phyloP scores from a whole-genome alignment of 2,888 invertebrate genomes.

The Acleris cristana region DNA sequence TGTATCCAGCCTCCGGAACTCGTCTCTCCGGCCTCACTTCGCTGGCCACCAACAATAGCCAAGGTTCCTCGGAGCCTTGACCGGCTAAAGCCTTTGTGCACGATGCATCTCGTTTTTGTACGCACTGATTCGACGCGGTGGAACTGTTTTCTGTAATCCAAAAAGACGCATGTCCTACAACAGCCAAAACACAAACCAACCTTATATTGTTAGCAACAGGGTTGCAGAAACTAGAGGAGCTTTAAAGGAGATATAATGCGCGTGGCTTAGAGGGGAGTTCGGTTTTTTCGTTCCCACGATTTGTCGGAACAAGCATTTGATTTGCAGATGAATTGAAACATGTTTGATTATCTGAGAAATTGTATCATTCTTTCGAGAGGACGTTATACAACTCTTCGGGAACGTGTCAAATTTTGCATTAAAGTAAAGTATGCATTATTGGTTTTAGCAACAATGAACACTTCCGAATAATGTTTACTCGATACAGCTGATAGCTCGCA shows the following conservation, averaged over 20 bases:
- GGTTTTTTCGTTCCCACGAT: conserved; percentile 39
- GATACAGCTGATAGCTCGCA: no score
- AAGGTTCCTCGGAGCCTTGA: conserved; percentile 10
- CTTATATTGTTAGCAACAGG: no score
- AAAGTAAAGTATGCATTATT: no score
- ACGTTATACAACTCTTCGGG: no score
- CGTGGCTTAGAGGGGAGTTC: not conserved
- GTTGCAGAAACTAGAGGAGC: no score
- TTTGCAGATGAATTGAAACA: conserved; percentile 3
- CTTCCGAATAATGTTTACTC: no score
- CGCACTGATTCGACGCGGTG: conserved; percentile 27
- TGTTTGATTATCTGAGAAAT: not conserved
- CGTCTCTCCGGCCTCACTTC: conserved; percentile 11
- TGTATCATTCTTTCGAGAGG: not conserved
- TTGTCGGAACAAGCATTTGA: conserved; percentile 10
- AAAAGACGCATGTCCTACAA: no score
- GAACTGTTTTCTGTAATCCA: not conserved
- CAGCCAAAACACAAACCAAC: no score
- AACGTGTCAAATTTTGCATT: no score
- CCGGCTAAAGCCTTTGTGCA: conserved; percentile 11
- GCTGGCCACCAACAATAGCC: conserved; percentile 9
- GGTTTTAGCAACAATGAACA: no score
- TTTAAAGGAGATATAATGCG: no score
- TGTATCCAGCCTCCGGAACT: conserved; percentile 1
- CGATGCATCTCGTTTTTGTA: conserved; percentile 25